phyloP scores from a whole-genome alignment of 1,140 invertebrate genomes.

The Plodia interpunctella region DNA sequence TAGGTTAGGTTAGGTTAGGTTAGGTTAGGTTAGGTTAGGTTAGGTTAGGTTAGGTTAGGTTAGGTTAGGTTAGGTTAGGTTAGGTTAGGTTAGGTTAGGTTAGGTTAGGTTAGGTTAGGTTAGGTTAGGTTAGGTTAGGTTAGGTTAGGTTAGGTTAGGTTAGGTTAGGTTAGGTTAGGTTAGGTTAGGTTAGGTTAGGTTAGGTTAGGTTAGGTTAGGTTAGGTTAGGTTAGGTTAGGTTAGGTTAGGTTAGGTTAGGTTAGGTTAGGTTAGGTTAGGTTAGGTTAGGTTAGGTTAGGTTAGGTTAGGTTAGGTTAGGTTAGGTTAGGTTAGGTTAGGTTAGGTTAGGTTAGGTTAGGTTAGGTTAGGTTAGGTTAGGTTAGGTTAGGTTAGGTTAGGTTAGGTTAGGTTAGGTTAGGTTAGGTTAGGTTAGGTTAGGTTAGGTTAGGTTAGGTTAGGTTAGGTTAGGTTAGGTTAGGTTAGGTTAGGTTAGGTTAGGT shows the following conservation, averaged over 20 bases:
- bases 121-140: conserved; percentile 35
- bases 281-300: conserved; percentile 14
- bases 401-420: conserved; percentile 15
- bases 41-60: conserved; percentile 27
- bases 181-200: conserved; percentile 7
- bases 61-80: conserved; percentile 30
- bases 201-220: neutral
- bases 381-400: conserved; percentile 20
- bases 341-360: conserved; percentile 24
- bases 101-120: conserved; percentile 31
- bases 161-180: conserved; percentile 11
- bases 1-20: too few relatives aligned
- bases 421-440: conserved; percentile 32
- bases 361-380: conserved; percentile 24
- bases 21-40: conserved; percentile 26
- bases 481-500: conserved; percentile 21
- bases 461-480: conserved; percentile 17
- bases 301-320: neutral
- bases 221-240: too few relatives aligned
- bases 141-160: conserved; percentile 20
- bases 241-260: conserved; percentile 4
- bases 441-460: conserved; percentile 19
- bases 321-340: conserved; percentile 1
- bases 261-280: conserved; percentile 14
- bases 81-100: conserved; percentile 32